Percentiles rank a stretch among this genome's conserved stretches.
These are phyloP conservation scores for Caenorhabditis latens DNA, from an alignment of 1,140 invertebrate species.

Conservation along the genomic window DNA sequence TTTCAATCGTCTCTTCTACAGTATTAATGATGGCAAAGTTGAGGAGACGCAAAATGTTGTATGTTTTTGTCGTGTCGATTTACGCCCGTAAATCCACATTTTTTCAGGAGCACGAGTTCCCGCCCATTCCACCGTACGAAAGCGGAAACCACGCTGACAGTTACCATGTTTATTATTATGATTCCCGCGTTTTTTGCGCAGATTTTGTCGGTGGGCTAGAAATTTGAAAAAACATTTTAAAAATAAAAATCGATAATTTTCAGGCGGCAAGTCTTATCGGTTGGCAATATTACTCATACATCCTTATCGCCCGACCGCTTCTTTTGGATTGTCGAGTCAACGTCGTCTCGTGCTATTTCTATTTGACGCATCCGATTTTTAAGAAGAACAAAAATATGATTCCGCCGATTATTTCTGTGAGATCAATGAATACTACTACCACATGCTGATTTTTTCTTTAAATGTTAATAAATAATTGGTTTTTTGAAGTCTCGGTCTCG, in stretches of 20 bases:
- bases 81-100: no score
- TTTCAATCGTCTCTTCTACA: not conserved
- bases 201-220: not conserved
- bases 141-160: not conserved
- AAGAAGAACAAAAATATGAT: not conserved
- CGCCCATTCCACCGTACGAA: not conserved
- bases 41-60: not conserved
- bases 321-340: not conserved
- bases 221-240: not conserved
- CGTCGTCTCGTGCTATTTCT: constrained; percentile 1
- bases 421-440: constrained; percentile 5
- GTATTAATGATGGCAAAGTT: not conserved
- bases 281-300: not conserved
- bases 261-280: not conserved
- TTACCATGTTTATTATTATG: not conserved
- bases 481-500: no score
- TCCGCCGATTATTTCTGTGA: not conserved
- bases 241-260: not conserved
- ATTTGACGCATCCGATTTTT: not conserved
- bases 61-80: not conserved
- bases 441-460: not conserved
- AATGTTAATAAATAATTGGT: no score
- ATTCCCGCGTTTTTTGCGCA: not conserved
- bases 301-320: not conserved
- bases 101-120: not conserved